A percentile compares a stretch with the other conserved stretches of the same genome.
Evolutionary conservation across 1,140 invertebrate genomes (phyloP).

Genomic region (Rhysida immarginata): DNA sequence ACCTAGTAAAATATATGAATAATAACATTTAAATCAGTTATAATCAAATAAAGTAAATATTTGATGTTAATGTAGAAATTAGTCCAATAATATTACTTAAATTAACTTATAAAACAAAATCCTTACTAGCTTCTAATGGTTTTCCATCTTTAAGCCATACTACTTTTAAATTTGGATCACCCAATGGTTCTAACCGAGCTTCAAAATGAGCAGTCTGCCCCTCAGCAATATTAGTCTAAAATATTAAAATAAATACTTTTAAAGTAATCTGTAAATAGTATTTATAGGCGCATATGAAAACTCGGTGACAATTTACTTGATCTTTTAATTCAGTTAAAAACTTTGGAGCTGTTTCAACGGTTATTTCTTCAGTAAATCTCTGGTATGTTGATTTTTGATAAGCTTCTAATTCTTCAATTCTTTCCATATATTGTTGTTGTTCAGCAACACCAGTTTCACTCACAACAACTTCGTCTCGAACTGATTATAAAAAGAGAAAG

Average conservation of each 20-base stretch:
- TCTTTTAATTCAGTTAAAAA: conserved; percentile 87
- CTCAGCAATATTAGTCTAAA: conserved; percentile 50
- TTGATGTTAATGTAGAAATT: not conserved
- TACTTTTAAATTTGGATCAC: conserved; percentile 76
- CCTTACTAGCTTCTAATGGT: conserved; percentile 66
- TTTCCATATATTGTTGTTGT: conserved; percentile 82
- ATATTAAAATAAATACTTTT: no score
- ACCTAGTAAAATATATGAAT: conserved; percentile 30
- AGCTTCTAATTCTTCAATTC: conserved; percentile 81
- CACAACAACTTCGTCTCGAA: conserved; percentile 55
- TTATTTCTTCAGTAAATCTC: conserved; percentile 13
- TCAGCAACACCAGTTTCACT: conserved; percentile 75
- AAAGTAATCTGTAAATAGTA: no score
- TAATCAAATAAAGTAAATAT: conserved; percentile 2
- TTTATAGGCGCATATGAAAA: no score
- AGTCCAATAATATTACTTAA: not conserved
- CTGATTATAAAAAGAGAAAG: conserved; percentile 21
- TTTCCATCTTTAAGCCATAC: conserved; percentile 92
- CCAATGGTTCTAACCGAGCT: conserved; percentile 78
- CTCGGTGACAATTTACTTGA: conserved; percentile 48
- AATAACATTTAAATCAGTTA: not conserved
- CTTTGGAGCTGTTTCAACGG: conserved; percentile 40
- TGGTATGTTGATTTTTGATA: conserved; percentile 32
- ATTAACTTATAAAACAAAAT: conserved; percentile 2
- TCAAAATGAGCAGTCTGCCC: conserved; percentile 92